Percentiles rank a stretch among this genome's conserved stretches.
Conservation (phyloP, 2,113 vertebrate species). For the Anoplopoma fimbria region DNA sequence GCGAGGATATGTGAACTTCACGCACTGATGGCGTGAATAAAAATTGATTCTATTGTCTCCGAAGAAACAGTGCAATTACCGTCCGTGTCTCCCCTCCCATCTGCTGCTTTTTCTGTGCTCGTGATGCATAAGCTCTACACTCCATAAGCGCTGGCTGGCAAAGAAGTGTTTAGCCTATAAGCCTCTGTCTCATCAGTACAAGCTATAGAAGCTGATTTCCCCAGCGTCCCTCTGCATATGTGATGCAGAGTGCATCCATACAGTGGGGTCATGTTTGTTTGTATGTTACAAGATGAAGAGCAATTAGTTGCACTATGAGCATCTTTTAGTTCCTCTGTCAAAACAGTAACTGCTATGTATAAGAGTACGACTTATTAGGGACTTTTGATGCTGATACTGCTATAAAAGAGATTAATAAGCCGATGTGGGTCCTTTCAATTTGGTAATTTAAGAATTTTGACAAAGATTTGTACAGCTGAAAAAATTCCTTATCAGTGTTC, state of each 20-base stretch:
- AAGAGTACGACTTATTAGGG: background rate
- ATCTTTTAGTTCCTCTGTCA: conserved; percentile 6
- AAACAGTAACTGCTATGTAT: background rate
- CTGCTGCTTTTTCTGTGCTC: conserved; percentile 42
- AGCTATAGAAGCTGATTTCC: conserved; percentile 59
- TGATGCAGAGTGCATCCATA: conserved; percentile 39
- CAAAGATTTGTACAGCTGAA: background rate
- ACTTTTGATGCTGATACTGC: background rate
- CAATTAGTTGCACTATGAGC: conserved; percentile 39
- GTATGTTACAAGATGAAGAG: conserved; percentile 23
- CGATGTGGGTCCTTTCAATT: background rate
- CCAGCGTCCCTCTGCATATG: conserved; percentile 43
- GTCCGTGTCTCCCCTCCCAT: conserved; percentile 35
- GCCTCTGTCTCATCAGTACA: conserved; percentile 55
- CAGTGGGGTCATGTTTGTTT: conserved; percentile 18
- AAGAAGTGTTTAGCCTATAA: conserved; percentile 53
- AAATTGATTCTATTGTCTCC: conserved; percentile 48
- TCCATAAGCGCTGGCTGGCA: conserved; percentile 13
- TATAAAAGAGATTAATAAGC: background rate
- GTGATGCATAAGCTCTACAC: conserved; percentile 32
- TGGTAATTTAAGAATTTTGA: background rate
- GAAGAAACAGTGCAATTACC: conserved; percentile 59
- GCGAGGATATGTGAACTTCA: conserved; percentile 13
- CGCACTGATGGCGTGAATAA: conserved; percentile 24
- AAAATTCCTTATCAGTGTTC: background rate